phyloP scores from a whole-genome alignment of 2,113 vertebrate species.

The Notothenia coriiceps region DNA sequence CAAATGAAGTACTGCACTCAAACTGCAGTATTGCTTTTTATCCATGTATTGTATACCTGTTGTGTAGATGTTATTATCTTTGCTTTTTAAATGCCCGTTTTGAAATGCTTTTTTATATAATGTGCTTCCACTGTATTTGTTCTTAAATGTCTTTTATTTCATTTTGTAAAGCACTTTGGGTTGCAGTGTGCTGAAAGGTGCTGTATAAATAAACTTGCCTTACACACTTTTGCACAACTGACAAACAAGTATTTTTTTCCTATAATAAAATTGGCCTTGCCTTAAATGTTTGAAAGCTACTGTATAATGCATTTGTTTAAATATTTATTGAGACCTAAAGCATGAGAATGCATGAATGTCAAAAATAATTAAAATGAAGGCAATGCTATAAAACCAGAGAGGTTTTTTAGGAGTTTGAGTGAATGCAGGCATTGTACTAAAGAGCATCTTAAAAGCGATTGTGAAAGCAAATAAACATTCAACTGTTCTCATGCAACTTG shows the following conservation, averaged over 20 bases:
- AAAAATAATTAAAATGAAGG: conserved; percentile 42
- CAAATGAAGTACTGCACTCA: too few relatives aligned
- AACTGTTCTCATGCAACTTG: neutral
- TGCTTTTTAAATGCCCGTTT: too few relatives aligned
- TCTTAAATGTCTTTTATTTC: too few relatives aligned
- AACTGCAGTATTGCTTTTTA: too few relatives aligned
- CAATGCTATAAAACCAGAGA: conserved; percentile 3
- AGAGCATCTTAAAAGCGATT: neutral
- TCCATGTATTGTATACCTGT: too few relatives aligned
- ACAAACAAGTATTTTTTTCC: conserved; percentile 4
- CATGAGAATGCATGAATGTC: conserved; percentile 50
- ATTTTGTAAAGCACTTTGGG: too few relatives aligned
- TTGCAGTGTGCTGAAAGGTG: too few relatives aligned
- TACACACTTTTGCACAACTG: conserved; percentile 9
- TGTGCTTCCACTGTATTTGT: too few relatives aligned
- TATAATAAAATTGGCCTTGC: conserved; percentile 1
- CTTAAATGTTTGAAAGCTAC: conserved; percentile 21
- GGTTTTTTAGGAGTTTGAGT: conserved; percentile 8
- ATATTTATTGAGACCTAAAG: conserved; percentile 44
- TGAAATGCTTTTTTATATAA: too few relatives aligned
- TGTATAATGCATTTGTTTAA: conserved; percentile 58
- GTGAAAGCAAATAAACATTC: neutral
- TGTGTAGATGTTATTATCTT: too few relatives aligned
- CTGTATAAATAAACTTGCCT: too few relatives aligned
- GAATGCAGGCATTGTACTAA: conserved; percentile 19